Base-by-base conservation (phyloP, 2,113 vertebrate genomes). In the Sinosuthora webbiana region DNA sequence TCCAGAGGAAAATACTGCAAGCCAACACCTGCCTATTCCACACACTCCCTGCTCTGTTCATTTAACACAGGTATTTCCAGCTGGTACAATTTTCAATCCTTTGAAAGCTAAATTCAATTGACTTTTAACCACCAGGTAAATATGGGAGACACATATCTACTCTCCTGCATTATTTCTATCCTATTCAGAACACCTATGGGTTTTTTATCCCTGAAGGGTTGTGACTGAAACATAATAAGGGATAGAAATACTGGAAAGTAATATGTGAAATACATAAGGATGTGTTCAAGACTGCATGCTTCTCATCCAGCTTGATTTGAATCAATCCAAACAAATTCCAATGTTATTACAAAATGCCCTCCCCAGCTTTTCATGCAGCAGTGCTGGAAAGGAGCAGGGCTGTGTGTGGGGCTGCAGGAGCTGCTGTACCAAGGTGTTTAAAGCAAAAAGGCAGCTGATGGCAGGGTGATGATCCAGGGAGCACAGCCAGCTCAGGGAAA, bases 91-190 rank as follows among this genome's bases (percentile, higher is more conserved):
- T 89, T 91, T 59, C 81, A 90, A 13, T 84, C 64, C 87, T 81
- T 71, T 73, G 77, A 91, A 94, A 96, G 89, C 57, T 45, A 62
- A 78, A 82, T 49, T 89, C 77, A 94, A 76, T 92, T 92, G 94
- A 91, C 90, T 87, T 95, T 68, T 92, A 87, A 91, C 65, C 62
- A 69, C 44, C 44, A 75, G 60, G n/a, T 87, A 93, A 92, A 91
- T 78, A 84, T 22, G 22, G 52, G n/a, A 95, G 77, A 83, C 77
- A 68, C n/a, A 35, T n/a, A 82, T 65, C 70, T 87, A 28, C 78
- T 83, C 81, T 64, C 45, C 77, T 89, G 50, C 28, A 35, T 81
- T 82, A 94, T 91, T 89, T 85, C 73, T 85, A 16, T 80, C 80
- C 56, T 70, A 59, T 67, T 93, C 83, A 55, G 74, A 90, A 85